Evolutionary conservation across 2,888 invertebrate genomes (phyloP).

Genomic region (Chromoteleia sp.): DNA sequence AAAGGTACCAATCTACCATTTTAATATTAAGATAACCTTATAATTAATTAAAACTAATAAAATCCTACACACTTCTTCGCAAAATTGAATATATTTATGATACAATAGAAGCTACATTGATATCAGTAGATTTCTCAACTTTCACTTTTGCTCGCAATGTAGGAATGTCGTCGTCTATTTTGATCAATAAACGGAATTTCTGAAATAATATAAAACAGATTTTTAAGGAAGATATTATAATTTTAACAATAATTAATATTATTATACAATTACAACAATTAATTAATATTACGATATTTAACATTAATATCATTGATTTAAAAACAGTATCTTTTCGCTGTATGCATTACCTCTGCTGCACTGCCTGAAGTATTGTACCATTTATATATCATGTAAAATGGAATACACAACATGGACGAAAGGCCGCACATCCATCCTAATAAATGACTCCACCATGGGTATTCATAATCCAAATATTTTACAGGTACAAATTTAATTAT

Average conservation of each 20-base stretch:
- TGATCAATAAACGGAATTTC: conserved; percentile 44
- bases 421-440: conserved; percentile 98
- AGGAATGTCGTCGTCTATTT: conserved; percentile 45
- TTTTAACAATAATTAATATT: background rate
- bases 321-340: background rate
- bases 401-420: conserved; percentile 98
- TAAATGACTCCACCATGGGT: conserved; percentile 98
- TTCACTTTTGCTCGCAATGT: conserved; percentile 31
- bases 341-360: conserved; percentile 76
- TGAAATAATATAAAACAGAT: too few species aligned
- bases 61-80: conserved; percentile 2
- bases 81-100: conserved; percentile 17
- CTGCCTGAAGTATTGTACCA: conserved; percentile 94
- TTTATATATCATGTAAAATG: conserved; percentile 95
- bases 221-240: background rate
- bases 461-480: conserved; percentile 97
- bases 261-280: too few species aligned
- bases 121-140: conserved; percentile 12
- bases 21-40: too few species aligned
- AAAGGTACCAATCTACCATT: too few species aligned
- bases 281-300: too few species aligned
- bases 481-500: conserved; percentile 97
- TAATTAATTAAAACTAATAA: background rate
- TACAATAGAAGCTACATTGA: conserved; percentile 10
- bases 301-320: too few species aligned